phyloP scores from a whole-genome alignment of 2,113 vertebrate genomes.

The Trematocara marginatum region DNA sequence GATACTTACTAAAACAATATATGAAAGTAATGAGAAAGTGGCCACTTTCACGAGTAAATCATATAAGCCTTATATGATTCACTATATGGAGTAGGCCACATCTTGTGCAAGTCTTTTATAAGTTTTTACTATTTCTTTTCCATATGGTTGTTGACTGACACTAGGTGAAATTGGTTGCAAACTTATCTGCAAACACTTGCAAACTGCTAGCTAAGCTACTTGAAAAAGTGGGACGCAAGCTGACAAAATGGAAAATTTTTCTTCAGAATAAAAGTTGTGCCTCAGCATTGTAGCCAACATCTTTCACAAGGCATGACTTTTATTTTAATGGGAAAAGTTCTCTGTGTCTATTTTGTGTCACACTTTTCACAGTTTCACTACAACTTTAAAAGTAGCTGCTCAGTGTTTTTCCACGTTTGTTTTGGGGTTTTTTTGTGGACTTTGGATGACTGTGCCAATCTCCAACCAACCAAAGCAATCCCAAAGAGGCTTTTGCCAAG shows the following conservation, averaged over 20 bases:
- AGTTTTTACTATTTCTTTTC: background rate
- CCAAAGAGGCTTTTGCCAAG: background rate
- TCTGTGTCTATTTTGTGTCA: background rate
- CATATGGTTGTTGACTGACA: background rate
- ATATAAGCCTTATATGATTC: too few relatives aligned
- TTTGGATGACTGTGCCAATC: background rate
- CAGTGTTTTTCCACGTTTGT: background rate
- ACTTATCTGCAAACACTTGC: background rate
- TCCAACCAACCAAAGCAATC: background rate
- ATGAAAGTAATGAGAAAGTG: too few relatives aligned
- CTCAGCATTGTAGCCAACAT: background rate
- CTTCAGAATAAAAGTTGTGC: background rate
- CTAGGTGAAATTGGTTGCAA: background rate
- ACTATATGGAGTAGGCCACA: too few relatives aligned
- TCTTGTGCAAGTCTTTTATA: too few relatives aligned
- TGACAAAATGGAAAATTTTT: accelerated
- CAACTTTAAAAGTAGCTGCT: background rate
- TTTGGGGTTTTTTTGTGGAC: accelerated
- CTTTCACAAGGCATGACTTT: background rate
- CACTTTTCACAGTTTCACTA: background rate
- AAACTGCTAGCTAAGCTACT: background rate
- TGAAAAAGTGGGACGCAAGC: background rate
- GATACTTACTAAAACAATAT: too few relatives aligned
- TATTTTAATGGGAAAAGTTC: background rate
- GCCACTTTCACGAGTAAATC: too few relatives aligned